A percentile compares a stretch with the other conserved stretches of the same genome.
These are phyloP conservation scores for Hassar affinis DNA, from an alignment of 2,113 vertebrate species.

Conservation along the genomic window DNA sequence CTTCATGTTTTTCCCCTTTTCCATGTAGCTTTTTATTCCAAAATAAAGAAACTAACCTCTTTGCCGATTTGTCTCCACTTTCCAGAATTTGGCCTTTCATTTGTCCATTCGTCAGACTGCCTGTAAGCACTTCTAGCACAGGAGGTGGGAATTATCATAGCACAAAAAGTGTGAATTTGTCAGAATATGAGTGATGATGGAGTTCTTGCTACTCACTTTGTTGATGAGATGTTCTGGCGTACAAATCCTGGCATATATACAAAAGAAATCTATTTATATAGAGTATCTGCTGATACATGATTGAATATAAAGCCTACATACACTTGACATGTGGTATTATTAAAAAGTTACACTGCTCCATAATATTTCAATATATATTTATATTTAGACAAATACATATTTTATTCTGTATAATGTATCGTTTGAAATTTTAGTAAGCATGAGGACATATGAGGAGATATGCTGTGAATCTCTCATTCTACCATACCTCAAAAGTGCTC, in stretches of 20 bases:
- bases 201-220: neutral
- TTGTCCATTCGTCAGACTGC: neutral
- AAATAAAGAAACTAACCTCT: neutral
- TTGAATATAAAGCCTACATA: neutral
- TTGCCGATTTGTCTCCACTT: neutral
- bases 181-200: constrained; percentile 18
- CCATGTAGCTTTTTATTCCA: neutral
- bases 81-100: neutral
- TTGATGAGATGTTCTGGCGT: neutral
- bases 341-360: neutral
- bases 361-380: neutral
- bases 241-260: neutral
- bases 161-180: constrained; percentile 24
- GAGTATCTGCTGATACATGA: neutral
- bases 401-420: neutral
- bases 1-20: neutral
- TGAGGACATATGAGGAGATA: neutral
- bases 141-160: constrained; percentile 10
- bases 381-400: neutral
- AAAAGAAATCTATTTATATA: neutral
- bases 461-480: too few relatives aligned
- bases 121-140: neutral
- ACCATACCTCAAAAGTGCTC: too few relatives aligned
- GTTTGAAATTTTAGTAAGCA: neutral
- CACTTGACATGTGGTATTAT: neutral